Conservation (phyloP, 2,888 invertebrate genomes). For the Drosophila pseudotalamancana region DNA sequence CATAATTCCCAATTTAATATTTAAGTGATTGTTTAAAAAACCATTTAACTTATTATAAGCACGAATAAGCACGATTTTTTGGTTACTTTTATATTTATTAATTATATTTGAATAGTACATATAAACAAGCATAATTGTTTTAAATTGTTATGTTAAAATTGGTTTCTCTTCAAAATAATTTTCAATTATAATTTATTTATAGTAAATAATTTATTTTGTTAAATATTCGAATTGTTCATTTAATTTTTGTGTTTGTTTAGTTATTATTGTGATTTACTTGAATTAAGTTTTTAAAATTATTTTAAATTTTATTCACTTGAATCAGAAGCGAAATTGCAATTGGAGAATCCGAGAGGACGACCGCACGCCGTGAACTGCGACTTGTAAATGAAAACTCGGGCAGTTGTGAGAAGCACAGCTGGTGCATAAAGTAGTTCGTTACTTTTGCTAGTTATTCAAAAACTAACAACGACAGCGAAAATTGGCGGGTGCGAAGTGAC, state of each 20-base stretch:
- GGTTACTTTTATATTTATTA: too few species aligned
- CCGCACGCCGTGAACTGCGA: conserved; percentile 52
- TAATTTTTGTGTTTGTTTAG: neutral
- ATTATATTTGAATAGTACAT: too few species aligned
- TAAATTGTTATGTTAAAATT: too few species aligned
- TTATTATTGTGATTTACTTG: neutral
- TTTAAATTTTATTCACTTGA: neutral
- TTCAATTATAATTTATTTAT: too few species aligned
- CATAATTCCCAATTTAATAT: too few species aligned
- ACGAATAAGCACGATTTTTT: too few species aligned
- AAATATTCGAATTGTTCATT: neutral
- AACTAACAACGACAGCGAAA: conserved; percentile 32
- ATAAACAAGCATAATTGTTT: too few species aligned
- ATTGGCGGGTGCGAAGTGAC: conserved; percentile 28
- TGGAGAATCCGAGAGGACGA: conserved; percentile 40
- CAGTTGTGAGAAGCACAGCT: conserved; percentile 32
- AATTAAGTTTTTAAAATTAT: neutral
- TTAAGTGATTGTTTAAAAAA: too few species aligned
- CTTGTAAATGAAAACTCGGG: conserved; percentile 52
- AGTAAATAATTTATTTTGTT: neutral
- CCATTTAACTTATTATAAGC: too few species aligned
- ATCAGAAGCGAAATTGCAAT: neutral
- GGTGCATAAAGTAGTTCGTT: conserved; percentile 26
- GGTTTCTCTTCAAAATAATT: too few species aligned
- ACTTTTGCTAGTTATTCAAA: conserved; percentile 41